phyloP scores from a whole-genome alignment of 2,113 vertebrate species.

The Oncorhynchus mykiss region DNA sequence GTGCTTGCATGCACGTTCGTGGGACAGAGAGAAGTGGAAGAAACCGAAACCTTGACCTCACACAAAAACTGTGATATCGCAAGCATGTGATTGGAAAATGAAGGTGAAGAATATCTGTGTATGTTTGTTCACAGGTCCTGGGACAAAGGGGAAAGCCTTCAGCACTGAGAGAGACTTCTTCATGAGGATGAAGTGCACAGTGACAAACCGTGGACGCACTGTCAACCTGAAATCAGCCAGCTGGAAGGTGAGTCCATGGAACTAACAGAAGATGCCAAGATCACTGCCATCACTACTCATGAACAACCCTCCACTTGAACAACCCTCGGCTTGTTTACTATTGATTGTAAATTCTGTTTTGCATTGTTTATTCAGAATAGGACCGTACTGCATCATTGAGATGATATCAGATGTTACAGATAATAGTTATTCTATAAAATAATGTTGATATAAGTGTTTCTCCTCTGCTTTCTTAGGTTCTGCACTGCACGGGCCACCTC shows the following conservation, averaged over 20 bases:
- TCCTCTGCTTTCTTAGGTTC: slow-evolving; percentile 74
- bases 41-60: background rate
- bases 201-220: slow-evolving; percentile 95
- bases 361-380: too few relatives aligned
- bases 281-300: too few relatives aligned
- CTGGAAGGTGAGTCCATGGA: slow-evolving; percentile 85
- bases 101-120: background rate
- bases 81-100: background rate
- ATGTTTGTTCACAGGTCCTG: slow-evolving; percentile 43
- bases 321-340: too few relatives aligned
- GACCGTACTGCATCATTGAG: too few relatives aligned
- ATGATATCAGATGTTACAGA: too few relatives aligned
- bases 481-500: slow-evolving; percentile 95
- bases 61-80: background rate
- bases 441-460: background rate
- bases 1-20: slow-evolving; percentile 11
- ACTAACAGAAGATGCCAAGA: too few relatives aligned
- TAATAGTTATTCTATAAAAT: background rate
- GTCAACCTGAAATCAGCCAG: slow-evolving; percentile 98
- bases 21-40: background rate
- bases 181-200: slow-evolving; percentile 99
- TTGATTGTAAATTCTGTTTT: too few relatives aligned
- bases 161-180: slow-evolving; percentile 94
- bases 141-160: slow-evolving; percentile 88
- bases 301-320: too few relatives aligned